Evolutionary conservation across 92 coral and sea anemone species (phyloP).

Genomic region (Isaurus tuberculatus): DNA sequence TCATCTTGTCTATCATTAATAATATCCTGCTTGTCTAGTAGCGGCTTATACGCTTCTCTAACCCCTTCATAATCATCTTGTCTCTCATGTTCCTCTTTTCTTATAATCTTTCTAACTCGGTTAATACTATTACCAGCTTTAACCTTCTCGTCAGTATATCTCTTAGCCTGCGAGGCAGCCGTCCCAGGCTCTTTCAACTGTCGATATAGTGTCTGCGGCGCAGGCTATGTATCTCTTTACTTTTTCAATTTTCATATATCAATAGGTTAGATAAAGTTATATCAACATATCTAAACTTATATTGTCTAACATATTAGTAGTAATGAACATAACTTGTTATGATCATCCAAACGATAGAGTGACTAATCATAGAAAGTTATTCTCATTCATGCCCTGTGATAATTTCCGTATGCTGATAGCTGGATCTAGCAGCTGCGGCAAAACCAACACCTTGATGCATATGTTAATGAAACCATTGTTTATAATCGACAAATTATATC

Average conservation of each 20-base stretch:
- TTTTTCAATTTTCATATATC: no score
- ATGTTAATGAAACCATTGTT: no score
- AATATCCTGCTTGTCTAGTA: conserved; percentile 14
- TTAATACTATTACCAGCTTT: no score
- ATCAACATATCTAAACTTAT: conserved; percentile 3
- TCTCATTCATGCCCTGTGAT: no score
- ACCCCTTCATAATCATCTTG: conserved; percentile 8
- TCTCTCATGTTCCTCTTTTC: background rate
- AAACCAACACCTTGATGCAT: no score
- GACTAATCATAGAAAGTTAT: background rate
- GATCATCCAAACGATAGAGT: background rate
- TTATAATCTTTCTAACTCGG: background rate
- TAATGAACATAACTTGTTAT: background rate
- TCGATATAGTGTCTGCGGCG: background rate
- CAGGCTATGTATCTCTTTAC: background rate
- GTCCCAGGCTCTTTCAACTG: no score
- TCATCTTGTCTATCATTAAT: conserved; percentile 31
- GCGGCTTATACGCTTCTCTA: conserved; percentile 9
- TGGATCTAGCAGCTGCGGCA: no score
- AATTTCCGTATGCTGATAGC: no score
- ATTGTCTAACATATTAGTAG: no score
- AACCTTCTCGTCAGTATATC: conserved; percentile 13
- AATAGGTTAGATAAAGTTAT: no score
- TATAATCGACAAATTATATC: no score
- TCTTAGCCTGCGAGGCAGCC: no score